phyloP scores from a whole-genome alignment of 92 coral and sea anemone genomes.

The Parazoanthus atlanticus region DNA sequence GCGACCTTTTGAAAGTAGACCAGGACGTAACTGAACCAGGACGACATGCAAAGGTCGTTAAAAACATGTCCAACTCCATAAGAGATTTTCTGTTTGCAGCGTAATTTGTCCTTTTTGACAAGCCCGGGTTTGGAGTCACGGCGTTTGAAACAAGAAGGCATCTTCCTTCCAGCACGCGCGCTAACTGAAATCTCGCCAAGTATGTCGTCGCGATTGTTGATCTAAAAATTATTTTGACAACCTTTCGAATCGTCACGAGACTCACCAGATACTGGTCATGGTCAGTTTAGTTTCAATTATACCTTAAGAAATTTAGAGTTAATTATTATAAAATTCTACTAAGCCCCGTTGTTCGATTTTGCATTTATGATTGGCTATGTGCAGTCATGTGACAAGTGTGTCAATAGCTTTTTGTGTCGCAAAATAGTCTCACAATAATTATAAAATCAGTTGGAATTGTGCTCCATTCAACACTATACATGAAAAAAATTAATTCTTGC shows the following conservation, averaged over 20 bases:
- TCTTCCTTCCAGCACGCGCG: background rate
- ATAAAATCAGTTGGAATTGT: background rate
- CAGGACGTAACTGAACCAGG: constrained; percentile 85
- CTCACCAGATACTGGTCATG: background rate
- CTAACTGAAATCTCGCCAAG: too few relatives aligned
- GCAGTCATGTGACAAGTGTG: background rate
- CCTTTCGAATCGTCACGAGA: constrained; percentile 19
- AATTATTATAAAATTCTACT: constrained; percentile 4
- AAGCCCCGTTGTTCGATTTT: background rate
- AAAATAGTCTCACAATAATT: too few relatives aligned
- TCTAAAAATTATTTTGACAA: background rate
- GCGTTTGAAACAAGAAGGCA: constrained; percentile 14
- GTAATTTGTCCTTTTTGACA: constrained; percentile 57
- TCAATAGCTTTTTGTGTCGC: background rate
- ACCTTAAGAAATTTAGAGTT: background rate
- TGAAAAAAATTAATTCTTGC: background rate
- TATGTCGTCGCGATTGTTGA: background rate
- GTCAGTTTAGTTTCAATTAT: background rate
- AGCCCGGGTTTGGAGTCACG: constrained; percentile 44
- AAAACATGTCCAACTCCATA: constrained; percentile 92
- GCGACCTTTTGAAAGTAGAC: constrained; percentile 81
- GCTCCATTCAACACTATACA: background rate
- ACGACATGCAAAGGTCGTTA: constrained; percentile 88
- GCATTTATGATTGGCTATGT: constrained; percentile 6
- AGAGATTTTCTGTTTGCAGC: constrained; percentile 73